Evolutionary conservation across 2,797 vertebrate genomes (phyloP).

Genomic region (Fistularia tabacaria): DNA sequence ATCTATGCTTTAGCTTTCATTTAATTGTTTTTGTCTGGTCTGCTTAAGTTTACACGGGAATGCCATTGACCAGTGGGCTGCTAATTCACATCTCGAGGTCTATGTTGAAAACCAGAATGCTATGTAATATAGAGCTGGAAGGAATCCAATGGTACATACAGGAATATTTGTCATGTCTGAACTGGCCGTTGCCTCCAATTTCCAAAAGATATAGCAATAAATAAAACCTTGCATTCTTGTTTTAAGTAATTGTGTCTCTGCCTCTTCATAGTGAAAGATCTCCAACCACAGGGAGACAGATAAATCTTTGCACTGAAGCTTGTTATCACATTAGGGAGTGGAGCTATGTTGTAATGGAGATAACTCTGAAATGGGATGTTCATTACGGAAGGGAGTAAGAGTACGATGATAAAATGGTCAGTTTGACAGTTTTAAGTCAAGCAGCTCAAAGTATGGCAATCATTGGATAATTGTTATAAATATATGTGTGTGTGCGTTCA

Average conservation of each 20-base stretch:
- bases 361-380: slow-evolving; percentile 10
- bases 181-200: not conserved
- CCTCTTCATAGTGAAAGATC: not conserved
- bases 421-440: not conserved
- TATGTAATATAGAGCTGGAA: not conserved
- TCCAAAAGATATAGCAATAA: slow-evolving; percentile 3
- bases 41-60: not conserved
- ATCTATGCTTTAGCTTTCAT: slow-evolving; percentile 1
- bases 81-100: not conserved
- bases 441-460: too few relatives aligned
- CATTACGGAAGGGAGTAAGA: not conserved
- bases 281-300: not conserved
- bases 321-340: slow-evolving; percentile 17
- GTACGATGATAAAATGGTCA: not conserved
- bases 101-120: not conserved
- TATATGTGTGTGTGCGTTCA: too few relatives aligned
- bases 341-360: slow-evolving; percentile 1
- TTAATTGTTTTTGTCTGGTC: slow-evolving; percentile 3
- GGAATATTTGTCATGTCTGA: slow-evolving; percentile 2
- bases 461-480: too few relatives aligned
- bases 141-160: not conserved
- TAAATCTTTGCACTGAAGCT: too few relatives aligned
- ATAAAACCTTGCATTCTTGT: not conserved
- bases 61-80: not conserved
- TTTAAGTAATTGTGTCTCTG: too few relatives aligned